Conservation (phyloP, 2,888 invertebrate genomes). For the Odontothrips loti region DNA sequence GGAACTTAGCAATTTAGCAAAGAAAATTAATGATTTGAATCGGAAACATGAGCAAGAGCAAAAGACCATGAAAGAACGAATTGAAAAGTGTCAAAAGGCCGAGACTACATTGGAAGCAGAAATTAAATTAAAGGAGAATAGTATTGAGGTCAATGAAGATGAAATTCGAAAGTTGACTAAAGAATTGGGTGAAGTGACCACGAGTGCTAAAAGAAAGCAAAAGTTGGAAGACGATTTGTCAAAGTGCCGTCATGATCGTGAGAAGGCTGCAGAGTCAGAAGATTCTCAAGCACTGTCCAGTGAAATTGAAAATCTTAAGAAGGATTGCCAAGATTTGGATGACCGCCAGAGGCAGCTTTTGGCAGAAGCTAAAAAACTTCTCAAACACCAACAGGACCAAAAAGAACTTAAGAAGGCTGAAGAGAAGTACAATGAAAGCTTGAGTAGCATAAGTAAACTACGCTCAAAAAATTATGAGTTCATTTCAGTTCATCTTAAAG, state of each 20-base stretch:
- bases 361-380: neutral
- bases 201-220: conserved; percentile 39
- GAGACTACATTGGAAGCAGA: conserved; percentile 63
- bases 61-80: conserved; percentile 52
- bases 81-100: conserved; percentile 54
- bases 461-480: neutral
- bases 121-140: conserved; percentile 57
- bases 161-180: conserved; percentile 54
- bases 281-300: neutral
- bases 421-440: neutral
- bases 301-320: neutral
- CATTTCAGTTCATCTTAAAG: neutral
- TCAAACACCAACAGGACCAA: neutral
- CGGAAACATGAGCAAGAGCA: conserved; percentile 49
- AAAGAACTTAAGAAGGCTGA: neutral
- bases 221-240: conserved; percentile 45
- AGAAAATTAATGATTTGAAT: conserved; percentile 42
- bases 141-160: conserved; percentile 54
- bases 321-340: neutral
- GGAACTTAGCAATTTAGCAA: conserved; percentile 45
- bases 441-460: neutral
- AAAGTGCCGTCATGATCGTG: neutral
- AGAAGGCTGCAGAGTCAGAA: neutral
- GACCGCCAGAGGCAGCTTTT: neutral
- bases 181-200: neutral